Percentiles rank a stretch among this genome's conserved stretches.
Conservation (phyloP, 2,888 invertebrate genomes). For the Oscheius myriophilus region DNA sequence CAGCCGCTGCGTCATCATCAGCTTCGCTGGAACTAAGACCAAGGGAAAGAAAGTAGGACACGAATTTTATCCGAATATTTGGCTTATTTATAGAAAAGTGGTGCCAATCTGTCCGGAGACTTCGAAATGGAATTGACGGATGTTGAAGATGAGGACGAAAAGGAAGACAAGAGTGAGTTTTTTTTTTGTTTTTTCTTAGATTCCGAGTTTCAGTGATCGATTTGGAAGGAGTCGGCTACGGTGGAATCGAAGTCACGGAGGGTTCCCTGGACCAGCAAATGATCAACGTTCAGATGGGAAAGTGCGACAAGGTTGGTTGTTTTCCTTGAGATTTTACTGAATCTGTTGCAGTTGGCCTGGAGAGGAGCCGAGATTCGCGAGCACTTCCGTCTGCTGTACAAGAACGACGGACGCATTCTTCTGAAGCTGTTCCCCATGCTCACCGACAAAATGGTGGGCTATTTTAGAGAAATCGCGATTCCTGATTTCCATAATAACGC, state of each 20-base stretch:
- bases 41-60: neutral
- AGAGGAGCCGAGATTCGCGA: conserved; percentile 70
- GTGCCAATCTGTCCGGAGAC: neutral
- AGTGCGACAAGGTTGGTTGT: conserved; percentile 56
- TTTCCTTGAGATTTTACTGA: neutral
- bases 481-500: no score
- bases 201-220: conserved; percentile 16
- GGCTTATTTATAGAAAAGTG: conserved; percentile 1
- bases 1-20: conserved; percentile 58
- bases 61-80: neutral
- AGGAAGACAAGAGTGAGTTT: neutral
- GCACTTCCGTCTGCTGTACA: conserved; percentile 81
- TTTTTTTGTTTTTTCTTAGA: no score
- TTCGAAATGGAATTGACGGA: conserved; percentile 14
- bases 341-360: conserved; percentile 48
- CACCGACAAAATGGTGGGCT: conserved; percentile 38
- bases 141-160: conserved; percentile 6
- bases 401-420: conserved; percentile 77
- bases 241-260: conserved; percentile 25
- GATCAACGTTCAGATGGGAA: conserved; percentile 55
- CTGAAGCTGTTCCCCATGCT: conserved; percentile 65
- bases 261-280: conserved; percentile 59
- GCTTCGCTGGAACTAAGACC: conserved; percentile 46
- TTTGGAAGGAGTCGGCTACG: conserved; percentile 30
- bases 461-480: no score